Conservation (phyloP, 2,888 invertebrate genomes). For the Andrena praecox region DNA sequence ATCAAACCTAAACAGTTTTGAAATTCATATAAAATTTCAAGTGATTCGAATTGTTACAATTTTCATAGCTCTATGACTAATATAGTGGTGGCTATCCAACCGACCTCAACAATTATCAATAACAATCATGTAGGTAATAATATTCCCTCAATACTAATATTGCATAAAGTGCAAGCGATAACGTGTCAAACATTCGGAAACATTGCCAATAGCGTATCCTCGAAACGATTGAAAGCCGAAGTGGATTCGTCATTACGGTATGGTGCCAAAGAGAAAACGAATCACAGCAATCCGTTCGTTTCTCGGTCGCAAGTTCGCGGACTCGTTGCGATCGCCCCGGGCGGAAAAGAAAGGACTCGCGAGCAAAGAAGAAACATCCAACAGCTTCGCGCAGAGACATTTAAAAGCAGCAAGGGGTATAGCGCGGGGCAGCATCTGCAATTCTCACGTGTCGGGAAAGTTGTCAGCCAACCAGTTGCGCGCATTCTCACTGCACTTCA, state of each 20-base stretch:
- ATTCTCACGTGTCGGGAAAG: slow-evolving; percentile 71
- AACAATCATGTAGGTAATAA: too few relatives aligned
- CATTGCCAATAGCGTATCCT: too few relatives aligned
- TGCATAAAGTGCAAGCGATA: too few relatives aligned
- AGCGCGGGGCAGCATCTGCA: slow-evolving; percentile 55
- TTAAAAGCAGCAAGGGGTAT: slow-evolving; percentile 37
- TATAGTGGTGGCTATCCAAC: too few relatives aligned
- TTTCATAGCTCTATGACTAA: too few relatives aligned
- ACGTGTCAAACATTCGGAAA: neutral
- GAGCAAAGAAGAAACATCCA: slow-evolving; percentile 32
- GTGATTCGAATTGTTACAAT: too few relatives aligned
- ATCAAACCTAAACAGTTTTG: too few relatives aligned
- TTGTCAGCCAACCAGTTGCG: slow-evolving; percentile 73
- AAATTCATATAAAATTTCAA: too few relatives aligned
- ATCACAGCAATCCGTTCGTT: neutral
- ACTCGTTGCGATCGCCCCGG: slow-evolving; percentile 6
- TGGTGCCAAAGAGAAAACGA: neutral
- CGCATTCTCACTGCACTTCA: slow-evolving; percentile 69
- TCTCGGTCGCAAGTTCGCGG: slow-evolving; percentile 4
- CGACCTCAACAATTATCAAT: too few relatives aligned
- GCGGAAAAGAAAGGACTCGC: neutral
- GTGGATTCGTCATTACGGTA: neutral
- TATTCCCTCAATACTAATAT: too few relatives aligned
- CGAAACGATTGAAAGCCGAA: too few relatives aligned
- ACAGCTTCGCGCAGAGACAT: slow-evolving; percentile 50